phyloP scores from a whole-genome alignment of 2,797 vertebrate genomes.

The Crypturellus tataupa region DNA sequence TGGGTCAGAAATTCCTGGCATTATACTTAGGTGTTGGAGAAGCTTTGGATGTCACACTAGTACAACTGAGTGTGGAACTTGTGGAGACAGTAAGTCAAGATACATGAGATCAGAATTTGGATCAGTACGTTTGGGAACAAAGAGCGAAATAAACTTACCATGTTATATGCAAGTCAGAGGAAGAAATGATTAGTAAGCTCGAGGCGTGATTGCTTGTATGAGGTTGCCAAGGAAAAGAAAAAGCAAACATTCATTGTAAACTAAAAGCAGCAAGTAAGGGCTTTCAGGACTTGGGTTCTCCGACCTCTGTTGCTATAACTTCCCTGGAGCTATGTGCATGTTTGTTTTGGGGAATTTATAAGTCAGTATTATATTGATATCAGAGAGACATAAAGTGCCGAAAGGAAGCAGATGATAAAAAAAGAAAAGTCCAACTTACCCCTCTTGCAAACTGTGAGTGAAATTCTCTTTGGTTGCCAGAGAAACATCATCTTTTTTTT shows the following conservation, averaged over 20 bases:
- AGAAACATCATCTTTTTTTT: background rate
- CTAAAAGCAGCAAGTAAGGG: background rate
- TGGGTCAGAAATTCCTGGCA: constrained; percentile 46
- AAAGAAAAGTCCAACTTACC: background rate
- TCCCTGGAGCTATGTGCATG: background rate
- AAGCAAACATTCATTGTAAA: constrained; percentile 4
- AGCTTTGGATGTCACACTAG: background rate
- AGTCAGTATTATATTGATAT: background rate
- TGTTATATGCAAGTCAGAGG: background rate
- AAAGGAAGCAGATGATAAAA: background rate
- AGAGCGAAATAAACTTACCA: background rate
- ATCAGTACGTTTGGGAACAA: constrained; percentile 9
- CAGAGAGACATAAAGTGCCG: background rate
- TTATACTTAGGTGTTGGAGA: constrained; percentile 1
- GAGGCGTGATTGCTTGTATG: background rate
- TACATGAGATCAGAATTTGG: constrained; percentile 58
- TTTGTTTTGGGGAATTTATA: constrained; percentile 17
- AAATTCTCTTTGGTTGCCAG: background rate
- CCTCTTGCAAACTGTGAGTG: background rate
- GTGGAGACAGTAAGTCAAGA: background rate
- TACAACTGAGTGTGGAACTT: background rate
- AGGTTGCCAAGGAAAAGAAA: constrained; percentile 55
- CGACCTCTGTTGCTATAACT: background rate
- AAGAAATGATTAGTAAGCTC: background rate
- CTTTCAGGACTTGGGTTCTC: constrained; percentile 10